These are phyloP conservation scores for Peribatodes rhomboidaria DNA, from an alignment of 2,888 invertebrate species.

Conservation along the genomic window DNA sequence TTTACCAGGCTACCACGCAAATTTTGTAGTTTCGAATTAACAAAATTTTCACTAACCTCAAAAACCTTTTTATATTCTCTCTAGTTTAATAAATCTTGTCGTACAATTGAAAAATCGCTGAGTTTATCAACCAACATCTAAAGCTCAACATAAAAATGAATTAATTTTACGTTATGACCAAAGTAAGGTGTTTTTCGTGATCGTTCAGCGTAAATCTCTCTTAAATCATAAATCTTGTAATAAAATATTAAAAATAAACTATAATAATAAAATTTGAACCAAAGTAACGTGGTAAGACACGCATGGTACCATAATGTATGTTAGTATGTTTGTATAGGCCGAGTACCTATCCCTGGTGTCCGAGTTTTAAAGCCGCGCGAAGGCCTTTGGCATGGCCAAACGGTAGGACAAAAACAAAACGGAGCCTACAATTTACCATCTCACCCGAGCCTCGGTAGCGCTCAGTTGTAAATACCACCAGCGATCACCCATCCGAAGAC, in stretches of 20 bases:
- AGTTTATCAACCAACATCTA: constrained; percentile 5
- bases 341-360: too few species aligned
- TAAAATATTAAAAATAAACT: constrained; percentile 23
- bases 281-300: constrained; percentile 8
- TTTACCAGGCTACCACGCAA: not conserved
- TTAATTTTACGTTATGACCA: constrained; percentile 15
- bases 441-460: too few species aligned
- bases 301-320: too few species aligned
- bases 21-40: too few species aligned
- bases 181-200: constrained; percentile 8
- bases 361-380: too few species aligned
- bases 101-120: not conserved
- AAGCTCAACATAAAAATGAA: constrained; percentile 5
- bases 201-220: constrained; percentile 18
- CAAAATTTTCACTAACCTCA: too few species aligned
- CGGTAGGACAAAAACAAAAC: too few species aligned
- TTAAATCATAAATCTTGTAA: constrained; percentile 6
- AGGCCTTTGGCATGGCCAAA: too few species aligned
- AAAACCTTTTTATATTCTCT: not conserved
- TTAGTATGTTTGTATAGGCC: too few species aligned
- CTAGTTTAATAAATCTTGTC: constrained; percentile 3
- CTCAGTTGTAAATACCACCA: too few species aligned
- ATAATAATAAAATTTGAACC: constrained; percentile 1
- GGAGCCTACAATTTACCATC: too few species aligned
- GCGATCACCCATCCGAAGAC: too few species aligned